phyloP scores from a whole-genome alignment of 2,797 vertebrate species.

The Emydoidea blandingii region DNA sequence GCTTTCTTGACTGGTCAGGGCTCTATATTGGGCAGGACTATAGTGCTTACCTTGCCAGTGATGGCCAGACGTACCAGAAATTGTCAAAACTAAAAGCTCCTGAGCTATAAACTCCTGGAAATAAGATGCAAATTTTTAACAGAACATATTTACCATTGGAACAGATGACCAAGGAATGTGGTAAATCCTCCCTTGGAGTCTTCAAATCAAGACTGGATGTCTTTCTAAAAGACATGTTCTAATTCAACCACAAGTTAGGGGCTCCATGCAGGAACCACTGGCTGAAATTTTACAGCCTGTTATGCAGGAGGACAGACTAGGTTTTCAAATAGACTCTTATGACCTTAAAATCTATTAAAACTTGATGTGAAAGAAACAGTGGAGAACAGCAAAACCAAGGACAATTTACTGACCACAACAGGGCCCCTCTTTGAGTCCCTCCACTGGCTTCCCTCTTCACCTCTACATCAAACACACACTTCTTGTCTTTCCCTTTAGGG shows the following conservation, averaged over 20 bases:
- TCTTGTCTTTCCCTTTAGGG: neutral
- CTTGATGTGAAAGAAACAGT: neutral
- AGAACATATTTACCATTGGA: neutral
- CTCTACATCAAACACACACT: neutral
- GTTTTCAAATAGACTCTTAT: neutral
- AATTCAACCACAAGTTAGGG: neutral
- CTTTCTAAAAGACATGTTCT: neutral
- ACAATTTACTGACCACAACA: neutral
- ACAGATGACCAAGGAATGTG: neutral
- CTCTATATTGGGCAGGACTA: neutral
- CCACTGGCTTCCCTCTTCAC: neutral
- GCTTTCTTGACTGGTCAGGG: neutral
- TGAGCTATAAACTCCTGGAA: neutral
- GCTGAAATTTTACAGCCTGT: neutral
- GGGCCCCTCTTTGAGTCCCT: neutral
- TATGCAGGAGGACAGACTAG: neutral
- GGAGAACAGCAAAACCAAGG: neutral
- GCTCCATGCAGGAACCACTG: neutral
- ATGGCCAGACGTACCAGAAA: neutral
- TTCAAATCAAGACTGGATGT: neutral
- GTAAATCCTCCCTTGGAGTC: neutral
- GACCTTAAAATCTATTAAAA: neutral
- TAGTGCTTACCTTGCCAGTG: neutral
- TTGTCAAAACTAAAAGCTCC: conserved; percentile 8
- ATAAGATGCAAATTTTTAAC: conserved; percentile 24